Base-by-base conservation (phyloP, 2,113 vertebrate species). In the Pogonocichla stellata region DNA sequence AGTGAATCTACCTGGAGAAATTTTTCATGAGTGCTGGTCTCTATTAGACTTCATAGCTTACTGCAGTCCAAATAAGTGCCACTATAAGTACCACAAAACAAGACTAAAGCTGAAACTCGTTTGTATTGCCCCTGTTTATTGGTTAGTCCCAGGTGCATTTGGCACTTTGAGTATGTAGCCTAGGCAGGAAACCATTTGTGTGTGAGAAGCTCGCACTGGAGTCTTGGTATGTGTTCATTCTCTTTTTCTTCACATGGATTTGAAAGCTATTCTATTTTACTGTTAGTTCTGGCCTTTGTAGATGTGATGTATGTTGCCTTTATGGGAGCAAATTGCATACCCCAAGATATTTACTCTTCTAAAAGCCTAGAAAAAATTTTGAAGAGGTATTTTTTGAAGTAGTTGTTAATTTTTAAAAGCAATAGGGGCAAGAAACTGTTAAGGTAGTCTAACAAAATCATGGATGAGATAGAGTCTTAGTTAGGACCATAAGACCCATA, bases 151-250 rank as follows among this genome's bases (percentile, higher is more conserved):
- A 40, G 31, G 9, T 62, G 12, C 17, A 40, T 31, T 75, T 80
- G 34, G 23, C 20, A 9, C 45, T 74, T 64, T 6, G 23, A 16
- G 5, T 79, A 10, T 28, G 29, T 22, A 70, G 29, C 15, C 56
- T 6, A 1, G 61, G n/a, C 40, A 61, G 36, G 42, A 79, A 89
- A 61, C 42, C 14, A 8, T 64, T 38, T 10, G 50, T 69, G 23
- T 1, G 1, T 42, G 24, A 73, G 50, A 58, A 71, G 26, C 3
- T 77, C 2, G 1, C 8, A 4, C 45, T 69, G 60, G 31, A 57
- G 11, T n/a, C 45, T 25, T 73, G 8, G 12, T 0, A 0, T 51
- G 0, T 50, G 28, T 43, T 43, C 28, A 3, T 71, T 84, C 19
- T 65, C 11, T 65, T 48, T 33, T 79, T 47, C 57, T 58, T 43